A percentile compares a stretch with the other conserved stretches of the same genome.
These are phyloP conservation scores for Amphipyra tragopoginis DNA, from an alignment of 2,888 invertebrate genomes.

Conservation along the genomic window DNA sequence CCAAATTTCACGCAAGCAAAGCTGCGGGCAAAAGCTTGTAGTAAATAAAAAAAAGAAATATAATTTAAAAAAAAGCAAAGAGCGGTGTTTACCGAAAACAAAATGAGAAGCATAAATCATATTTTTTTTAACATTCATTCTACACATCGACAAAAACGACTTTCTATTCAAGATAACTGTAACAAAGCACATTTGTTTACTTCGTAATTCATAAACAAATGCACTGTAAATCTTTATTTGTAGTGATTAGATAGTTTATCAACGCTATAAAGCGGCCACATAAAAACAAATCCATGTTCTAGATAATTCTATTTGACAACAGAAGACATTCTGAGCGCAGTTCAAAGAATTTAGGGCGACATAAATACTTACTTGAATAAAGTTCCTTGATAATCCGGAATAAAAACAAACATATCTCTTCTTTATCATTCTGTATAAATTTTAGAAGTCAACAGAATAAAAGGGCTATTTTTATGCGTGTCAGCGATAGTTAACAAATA, in stretches of 20 bases:
- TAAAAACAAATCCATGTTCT: constrained; percentile 45
- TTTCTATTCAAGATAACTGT: constrained; percentile 1
- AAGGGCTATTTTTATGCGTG: no score
- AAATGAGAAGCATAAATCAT: no score
- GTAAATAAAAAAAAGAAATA: no score
- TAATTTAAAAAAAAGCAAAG: no score
- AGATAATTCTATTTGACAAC: constrained; percentile 44
- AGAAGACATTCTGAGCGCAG: constrained; percentile 15
- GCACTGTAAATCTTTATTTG: constrained; percentile 28
- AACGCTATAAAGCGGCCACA: constrained; percentile 12
- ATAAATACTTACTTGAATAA: constrained; percentile 16
- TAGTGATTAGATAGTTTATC: constrained; percentile 36
- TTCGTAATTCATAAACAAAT: constrained; percentile 25
- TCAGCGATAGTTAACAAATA: no score
- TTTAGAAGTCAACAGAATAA: no score
- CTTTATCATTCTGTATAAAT: constrained; percentile 2
- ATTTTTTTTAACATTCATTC: no score
- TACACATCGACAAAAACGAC: constrained; percentile 1
- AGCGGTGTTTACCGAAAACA: no score
- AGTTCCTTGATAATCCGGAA: constrained; percentile 17
- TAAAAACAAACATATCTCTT: not conserved
- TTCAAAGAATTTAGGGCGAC: constrained; percentile 30
- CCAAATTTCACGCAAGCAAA: no score
- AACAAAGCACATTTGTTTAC: constrained; percentile 17
- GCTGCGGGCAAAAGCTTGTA: no score